Evolutionary conservation across 64 coral and sea anemone species (phyloP).

Genomic region (Cladopsammia gracilis): DNA sequence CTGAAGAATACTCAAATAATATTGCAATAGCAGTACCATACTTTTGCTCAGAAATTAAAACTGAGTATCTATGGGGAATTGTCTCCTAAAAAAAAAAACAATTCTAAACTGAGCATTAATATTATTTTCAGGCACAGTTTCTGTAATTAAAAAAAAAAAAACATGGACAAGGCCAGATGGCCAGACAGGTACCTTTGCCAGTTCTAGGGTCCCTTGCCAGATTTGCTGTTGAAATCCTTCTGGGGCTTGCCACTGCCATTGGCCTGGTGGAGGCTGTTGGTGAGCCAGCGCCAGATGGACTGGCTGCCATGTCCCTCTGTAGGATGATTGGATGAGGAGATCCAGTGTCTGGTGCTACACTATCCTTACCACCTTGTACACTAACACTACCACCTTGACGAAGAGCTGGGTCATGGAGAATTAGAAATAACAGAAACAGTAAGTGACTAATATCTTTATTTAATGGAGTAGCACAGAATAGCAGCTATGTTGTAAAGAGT

Average conservation of each 20-base stretch:
- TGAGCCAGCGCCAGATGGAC: constrained; percentile 50
- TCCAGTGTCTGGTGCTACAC: constrained; percentile 4
- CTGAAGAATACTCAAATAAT: too few relatives aligned
- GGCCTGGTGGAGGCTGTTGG: constrained; percentile 20
- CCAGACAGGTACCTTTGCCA: constrained; percentile 84
- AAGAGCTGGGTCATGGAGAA: constrained; percentile 63
- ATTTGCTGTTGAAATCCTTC: constrained; percentile 55
- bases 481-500: too few relatives aligned
- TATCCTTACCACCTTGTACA: constrained; percentile 59
- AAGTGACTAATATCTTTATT: too few relatives aligned
- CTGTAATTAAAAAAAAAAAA: too few relatives aligned
- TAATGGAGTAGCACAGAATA: too few relatives aligned
- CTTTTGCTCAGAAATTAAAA: too few relatives aligned
- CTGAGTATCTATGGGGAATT: too few relatives aligned
- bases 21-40: too few relatives aligned
- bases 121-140: too few relatives aligned
- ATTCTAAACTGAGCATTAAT: neutral
- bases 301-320: constrained; percentile 50
- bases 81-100: neutral
- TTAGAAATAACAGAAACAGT: neutral
- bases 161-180: neutral
- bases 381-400: constrained; percentile 62
- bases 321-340: constrained; percentile 64
- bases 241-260: constrained; percentile 81
- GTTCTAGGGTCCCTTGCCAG: constrained; percentile 92